Evolutionary conservation across 2,888 invertebrate genomes (phyloP), one percentile per base, ranked within the genome.

Genomic region (Notodonta dromedarius): DNA sequence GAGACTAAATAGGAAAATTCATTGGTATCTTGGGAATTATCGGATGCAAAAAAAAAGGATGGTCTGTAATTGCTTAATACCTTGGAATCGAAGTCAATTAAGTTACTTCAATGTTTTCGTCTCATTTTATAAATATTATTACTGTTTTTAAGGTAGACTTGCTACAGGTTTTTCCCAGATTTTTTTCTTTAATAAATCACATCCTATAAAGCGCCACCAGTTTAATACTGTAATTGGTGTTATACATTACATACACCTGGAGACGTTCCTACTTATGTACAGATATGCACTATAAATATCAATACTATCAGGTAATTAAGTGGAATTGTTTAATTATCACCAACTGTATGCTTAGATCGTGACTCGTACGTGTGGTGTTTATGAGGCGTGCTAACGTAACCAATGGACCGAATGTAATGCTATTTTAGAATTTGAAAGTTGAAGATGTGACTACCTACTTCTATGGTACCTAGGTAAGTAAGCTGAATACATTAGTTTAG

Each of bases 281-380:
- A 42, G 42, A 42, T 42, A 35, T 35, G 35, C 50, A 24, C 16
- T 4, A 51, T 52, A 32, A 52, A 52, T 32, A 32, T 35, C 24
- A 52, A 52, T 32, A 52, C 52, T 32, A 52, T 52, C 50, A 35
- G 32, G 16, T 35, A 52, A 32, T 50, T 50, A 50, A 50, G 16
- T 50, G 50, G 14, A 50, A 50, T 32, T 52, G 32, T 32, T 13
- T 52, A 52, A 52, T 52, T 52, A 32, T 52, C 32, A 52, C n/a
- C 52, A 52, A n/a, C 14, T 39, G 40, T 11, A 39, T 12, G 55
- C 40, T 55, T 16, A 55, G 55, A 55, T 39, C 55, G 14, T 55
- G 55, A 55, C 55, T 39, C 14, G 16, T n/a, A n/a, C n/a, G n/a
- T 16, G n/a, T 14, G 48, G n/a, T 50, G 32, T 51, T 51, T 32